These are phyloP conservation scores for Limonius californicus DNA, from an alignment of 1,140 invertebrate genomes.

Conservation along the genomic window DNA sequence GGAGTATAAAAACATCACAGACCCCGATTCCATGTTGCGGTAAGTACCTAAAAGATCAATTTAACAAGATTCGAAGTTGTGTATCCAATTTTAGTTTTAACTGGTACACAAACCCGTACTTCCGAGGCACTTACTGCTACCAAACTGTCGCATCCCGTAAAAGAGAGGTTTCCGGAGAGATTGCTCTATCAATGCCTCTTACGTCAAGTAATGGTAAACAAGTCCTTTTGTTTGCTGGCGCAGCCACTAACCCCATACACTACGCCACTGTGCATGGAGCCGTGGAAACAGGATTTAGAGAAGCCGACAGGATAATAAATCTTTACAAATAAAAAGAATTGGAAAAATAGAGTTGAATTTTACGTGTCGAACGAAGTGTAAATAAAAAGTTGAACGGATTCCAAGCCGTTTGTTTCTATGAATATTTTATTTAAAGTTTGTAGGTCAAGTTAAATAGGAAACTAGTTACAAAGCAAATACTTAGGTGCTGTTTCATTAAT, in stretches of 20 bases:
- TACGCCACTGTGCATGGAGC: conserved; percentile 65
- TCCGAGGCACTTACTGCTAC: conserved; percentile 26
- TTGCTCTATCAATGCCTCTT: conserved; percentile 21
- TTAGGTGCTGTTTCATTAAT: no score
- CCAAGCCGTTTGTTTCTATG: no score
- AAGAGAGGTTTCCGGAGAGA: background rate
- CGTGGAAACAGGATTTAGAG: conserved; percentile 53
- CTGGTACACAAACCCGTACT: conserved; percentile 27
- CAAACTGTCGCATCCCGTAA: conserved; percentile 17
- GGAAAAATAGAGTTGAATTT: no score
- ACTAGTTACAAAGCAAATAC: no score
- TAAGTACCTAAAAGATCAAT: conserved; percentile 20
- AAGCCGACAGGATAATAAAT: conserved; percentile 50
- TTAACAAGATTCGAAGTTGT: background rate
- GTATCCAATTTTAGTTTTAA: conserved; percentile 16
- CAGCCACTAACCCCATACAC: conserved; percentile 48
- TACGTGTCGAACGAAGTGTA: no score
- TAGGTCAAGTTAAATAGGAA: no score
- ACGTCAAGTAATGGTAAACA: conserved; percentile 17
- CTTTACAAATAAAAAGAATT: no score
- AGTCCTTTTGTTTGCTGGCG: conserved; percentile 43
- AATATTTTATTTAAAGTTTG: no score
- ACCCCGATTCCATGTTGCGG: conserved; percentile 44
- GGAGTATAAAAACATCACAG: conserved; percentile 49
- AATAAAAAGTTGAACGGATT: no score